Conservation (phyloP, 2,113 vertebrate species). For the Pipra filicauda region DNA sequence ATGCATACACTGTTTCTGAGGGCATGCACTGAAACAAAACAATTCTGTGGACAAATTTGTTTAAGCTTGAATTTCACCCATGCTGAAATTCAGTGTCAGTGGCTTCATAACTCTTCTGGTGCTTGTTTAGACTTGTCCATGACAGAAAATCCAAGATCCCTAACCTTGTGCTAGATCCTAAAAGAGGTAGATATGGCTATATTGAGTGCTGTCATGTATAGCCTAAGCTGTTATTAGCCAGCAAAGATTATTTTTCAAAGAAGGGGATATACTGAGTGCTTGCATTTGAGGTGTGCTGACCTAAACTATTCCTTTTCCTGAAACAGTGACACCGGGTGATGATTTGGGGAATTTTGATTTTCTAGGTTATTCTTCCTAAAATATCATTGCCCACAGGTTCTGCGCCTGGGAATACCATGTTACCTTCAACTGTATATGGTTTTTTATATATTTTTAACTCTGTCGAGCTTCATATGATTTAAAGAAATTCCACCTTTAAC, state of each 20-base stretch:
- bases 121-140: neutral
- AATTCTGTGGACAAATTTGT: neutral
- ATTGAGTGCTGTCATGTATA: neutral
- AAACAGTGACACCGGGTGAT: neutral
- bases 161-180: neutral
- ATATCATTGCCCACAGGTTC: neutral
- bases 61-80: neutral
- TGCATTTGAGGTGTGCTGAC: neutral
- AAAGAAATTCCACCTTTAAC: neutral
- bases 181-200: neutral
- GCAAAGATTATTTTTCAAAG: neutral
- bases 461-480: neutral
- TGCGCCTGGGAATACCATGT: fast-evolving
- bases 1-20: neutral
- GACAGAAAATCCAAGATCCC: neutral
- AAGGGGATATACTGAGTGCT: neutral
- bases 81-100: neutral
- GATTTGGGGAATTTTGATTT: neutral
- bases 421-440: fast-evolving
- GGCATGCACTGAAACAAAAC: neutral
- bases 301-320: neutral
- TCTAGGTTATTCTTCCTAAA: neutral
- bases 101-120: neutral
- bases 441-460: neutral
- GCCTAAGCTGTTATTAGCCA: neutral